phyloP scores from a whole-genome alignment of 2,797 vertebrate genomes.

The Neopelma chrysocephalum region DNA sequence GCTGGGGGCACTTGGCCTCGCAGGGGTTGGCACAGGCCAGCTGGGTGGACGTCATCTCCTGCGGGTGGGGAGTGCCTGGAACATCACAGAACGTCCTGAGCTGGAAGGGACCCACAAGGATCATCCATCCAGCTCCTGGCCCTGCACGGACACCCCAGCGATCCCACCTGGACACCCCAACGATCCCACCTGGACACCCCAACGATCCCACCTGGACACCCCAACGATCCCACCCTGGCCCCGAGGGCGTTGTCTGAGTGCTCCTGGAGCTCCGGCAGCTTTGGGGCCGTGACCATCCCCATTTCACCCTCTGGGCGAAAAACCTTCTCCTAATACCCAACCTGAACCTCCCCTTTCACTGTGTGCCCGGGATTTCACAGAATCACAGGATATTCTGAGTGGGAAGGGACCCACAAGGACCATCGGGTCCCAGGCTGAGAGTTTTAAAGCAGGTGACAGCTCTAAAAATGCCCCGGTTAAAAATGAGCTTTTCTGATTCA shows the following conservation, averaged over 20 bases:
- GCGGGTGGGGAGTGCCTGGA: not conserved
- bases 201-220: too few species aligned
- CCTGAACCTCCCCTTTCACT: not conserved
- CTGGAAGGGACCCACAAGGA: not conserved
- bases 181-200: too few species aligned
- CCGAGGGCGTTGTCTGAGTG: not conserved
- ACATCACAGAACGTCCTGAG: not conserved
- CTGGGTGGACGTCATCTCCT: conserved; percentile 4
- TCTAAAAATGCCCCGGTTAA: not conserved
- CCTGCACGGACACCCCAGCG: too few species aligned
- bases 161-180: too few species aligned
- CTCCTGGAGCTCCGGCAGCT: not conserved
- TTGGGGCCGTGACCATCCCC: not conserved
- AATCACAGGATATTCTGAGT: not conserved
- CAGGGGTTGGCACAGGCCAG: conserved; percentile 28
- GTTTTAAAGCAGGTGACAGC: not conserved
- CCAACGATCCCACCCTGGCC: not conserved
- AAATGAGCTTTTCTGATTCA: not conserved
- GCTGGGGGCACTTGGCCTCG: conserved; percentile 22
- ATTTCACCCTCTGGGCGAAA: not conserved
- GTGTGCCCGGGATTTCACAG: not conserved
- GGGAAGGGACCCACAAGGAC: not conserved
- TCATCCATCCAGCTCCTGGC: not conserved
- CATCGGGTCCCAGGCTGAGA: not conserved
- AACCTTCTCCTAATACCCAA: not conserved